Base-by-base conservation (phyloP, 2,888 invertebrate genomes). In the Odontomyia ornata region DNA sequence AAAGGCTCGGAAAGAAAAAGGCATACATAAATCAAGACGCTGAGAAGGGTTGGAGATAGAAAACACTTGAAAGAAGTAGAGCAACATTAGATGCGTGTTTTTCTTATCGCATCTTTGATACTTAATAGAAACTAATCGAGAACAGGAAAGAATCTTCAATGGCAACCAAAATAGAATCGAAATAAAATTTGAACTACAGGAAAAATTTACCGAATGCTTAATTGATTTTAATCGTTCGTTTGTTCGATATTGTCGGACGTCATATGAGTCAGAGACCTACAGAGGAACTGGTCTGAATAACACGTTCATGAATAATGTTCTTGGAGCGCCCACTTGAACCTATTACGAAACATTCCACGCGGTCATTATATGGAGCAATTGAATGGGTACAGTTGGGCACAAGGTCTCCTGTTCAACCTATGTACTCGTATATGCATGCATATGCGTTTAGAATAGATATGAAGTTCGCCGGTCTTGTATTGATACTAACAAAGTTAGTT, bases 291-390 rank as follows among this genome's bases (percentile, higher is more conserved):
- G 52, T n/a, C n/a, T 4, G 52, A 52, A 52, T 9, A 52, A 15
- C 15, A 4, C 13, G 52, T 52, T 18, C 52, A 52, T 52, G 52
- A 64, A 64, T 23, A 64, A 28, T 15, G 64, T 28, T 64, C 64
- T 25, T 60, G 23, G 25, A 30, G 64, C 30, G 64, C 30, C 64
- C 64, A 64, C 64, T 64, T 64, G 64, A 64, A 64, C 27, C 13
- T 11, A 30, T 64, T 64, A 64, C 30, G 64, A 64, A 64, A 64
- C n/a, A 64, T 30, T 64, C 30, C n/a, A 52, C 4, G 30, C 30
- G 64, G 64, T 64, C 64, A 64, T 0, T 64, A 64, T 30, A 64
- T 64, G 64, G 30, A n/a, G 28, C 64, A 64, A 11, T 64, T 30
- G 0, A 64, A 28, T 64, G 64, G 64, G 30, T 25, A 64, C 64